Base-by-base conservation (phyloP, 2,888 invertebrate species). In the Tridacna gigas region DNA sequence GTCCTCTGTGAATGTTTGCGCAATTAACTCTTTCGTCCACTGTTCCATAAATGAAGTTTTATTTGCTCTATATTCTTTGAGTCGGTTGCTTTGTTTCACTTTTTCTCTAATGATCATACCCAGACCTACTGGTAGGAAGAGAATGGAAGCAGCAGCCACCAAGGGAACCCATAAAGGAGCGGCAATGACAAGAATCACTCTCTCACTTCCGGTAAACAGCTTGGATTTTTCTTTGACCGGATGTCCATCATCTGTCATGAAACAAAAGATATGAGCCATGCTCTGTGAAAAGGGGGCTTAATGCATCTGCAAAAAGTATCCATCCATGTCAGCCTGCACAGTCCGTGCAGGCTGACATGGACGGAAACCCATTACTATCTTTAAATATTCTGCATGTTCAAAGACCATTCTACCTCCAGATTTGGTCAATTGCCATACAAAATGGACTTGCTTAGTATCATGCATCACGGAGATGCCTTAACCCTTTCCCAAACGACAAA, bases 121-220 rank as follows among this genome's bases (percentile, higher is more conserved):
- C 13, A 88, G 48, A 11, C 87, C 89, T 0, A 89, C 86, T 26
- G 90, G 89, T 26, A 89, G 69, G 61, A 88, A 89, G 20, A 90
- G n/a, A 9, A 89, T 9, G 9, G 86, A 80, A n/a, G 90, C 89
- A 0, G 83, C 88, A 20, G 87, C 83, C 5, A 89, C 89, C 61
- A 89, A 67, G 18, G 90, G 90, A 12, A 90, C 69, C 89, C 89
- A 90, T 0, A 90, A 73, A 13, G 90, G 90, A 28, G 90, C 83
- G 47, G 86, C 84, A n/a, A 89, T 80, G 2, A 80, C 85, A 25
- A 90, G 66, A 22, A 88, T 86, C 0, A 89, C 69, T 74, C 87
- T 89, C 63, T 89, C 90, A 63, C 88, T 86, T 51, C 66, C 82
- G 26, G 89, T 82, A 76, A 90, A 89, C 18, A 89, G 20, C 18